Evolutionary conservation across 2,888 invertebrate genomes (phyloP).

Genomic region (Helleia helle): DNA sequence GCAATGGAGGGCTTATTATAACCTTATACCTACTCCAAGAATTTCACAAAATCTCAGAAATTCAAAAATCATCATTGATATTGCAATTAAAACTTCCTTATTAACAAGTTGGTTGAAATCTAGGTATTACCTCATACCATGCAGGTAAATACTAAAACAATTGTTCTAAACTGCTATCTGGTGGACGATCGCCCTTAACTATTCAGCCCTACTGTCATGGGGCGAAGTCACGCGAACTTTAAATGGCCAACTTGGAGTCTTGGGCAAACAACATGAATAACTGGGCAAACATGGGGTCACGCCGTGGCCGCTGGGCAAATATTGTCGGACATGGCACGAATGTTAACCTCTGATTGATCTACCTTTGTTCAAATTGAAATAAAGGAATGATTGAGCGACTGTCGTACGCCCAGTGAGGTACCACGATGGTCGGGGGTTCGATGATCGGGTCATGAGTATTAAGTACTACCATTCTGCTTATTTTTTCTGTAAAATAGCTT

Average conservation of each 20-base stretch:
- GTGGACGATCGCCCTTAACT: slow-evolving; percentile 26
- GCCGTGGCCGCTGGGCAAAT: slow-evolving; percentile 48
- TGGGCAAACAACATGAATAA: slow-evolving; percentile 13
- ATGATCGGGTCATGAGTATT: background rate
- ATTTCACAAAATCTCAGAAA: too few relatives aligned
- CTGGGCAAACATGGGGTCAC: slow-evolving; percentile 24
- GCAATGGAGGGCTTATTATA: too few relatives aligned
- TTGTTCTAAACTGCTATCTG: background rate
- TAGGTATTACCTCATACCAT: background rate
- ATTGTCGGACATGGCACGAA: slow-evolving; percentile 51
- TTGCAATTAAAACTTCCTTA: too few relatives aligned
- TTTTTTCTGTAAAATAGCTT: background rate
- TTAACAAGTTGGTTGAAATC: too few relatives aligned
- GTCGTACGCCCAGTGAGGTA: too few relatives aligned
- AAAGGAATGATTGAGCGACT: background rate
- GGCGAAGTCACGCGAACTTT: slow-evolving; percentile 53
- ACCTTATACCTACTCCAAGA: too few relatives aligned
- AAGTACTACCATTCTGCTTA: background rate
- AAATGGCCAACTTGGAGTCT: slow-evolving; percentile 33
- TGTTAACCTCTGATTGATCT: slow-evolving; percentile 62
- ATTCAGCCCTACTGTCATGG: slow-evolving; percentile 40
- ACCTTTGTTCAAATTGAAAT: slow-evolving; percentile 29
- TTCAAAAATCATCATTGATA: too few relatives aligned
- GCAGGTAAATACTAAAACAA: slow-evolving; percentile 6
- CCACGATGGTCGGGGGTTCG: background rate